Base-by-base conservation (phyloP, 1,140 invertebrate genomes). In the Drosophila rhopaloa region DNA sequence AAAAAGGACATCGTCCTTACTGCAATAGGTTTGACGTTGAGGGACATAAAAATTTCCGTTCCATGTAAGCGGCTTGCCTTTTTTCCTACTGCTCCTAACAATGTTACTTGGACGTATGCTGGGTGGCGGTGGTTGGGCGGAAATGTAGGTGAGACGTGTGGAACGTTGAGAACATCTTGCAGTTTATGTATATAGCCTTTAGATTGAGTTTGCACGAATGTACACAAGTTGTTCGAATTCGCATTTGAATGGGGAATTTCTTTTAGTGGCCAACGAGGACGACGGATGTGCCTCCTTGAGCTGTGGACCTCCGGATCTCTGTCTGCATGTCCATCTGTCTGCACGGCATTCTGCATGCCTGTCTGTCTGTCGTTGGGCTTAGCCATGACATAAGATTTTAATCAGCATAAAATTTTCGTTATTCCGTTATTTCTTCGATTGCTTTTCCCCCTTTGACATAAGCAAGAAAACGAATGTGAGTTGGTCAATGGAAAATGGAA, bases 21-120 rank as follows among this genome's bases (percentile, higher is more conserved):
- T 89, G 73, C 84, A 89, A 84, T 84, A 68, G 82, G 80, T 78
- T 89, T 80, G 84, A 83, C 84, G 84, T 89, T 84, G 80, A 88
- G 72, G 84, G 76, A 88, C 84, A 84, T 89, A 84, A 81, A 89
- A 89, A 89, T 88, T 83, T 83, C 84, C 76, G 76, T 88, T 88
- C 41, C 57, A 76, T 61, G 67, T 77, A 50, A 58, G 55, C 59
- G 46, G 47, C 41, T 44, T 81, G 79, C 68, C 62, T 38, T 57
- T 65, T 75, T 47, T 65, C 5, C 19, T 35, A 14, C 29, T 35
- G 29, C 37, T 57, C 43, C 66, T 58, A 71, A 71, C 67, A 71
- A 71, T 71, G 65, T 71, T 71, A 68, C 67, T 81, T 81, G 77
- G 81, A 84, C 81, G 70, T 76, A 70, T 60, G 72, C 48, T 58